Evolutionary conservation across 2,797 vertebrate genomes (phyloP), one percentile per base, ranked within the genome.

Genomic region (Girardinus metallicus): DNA sequence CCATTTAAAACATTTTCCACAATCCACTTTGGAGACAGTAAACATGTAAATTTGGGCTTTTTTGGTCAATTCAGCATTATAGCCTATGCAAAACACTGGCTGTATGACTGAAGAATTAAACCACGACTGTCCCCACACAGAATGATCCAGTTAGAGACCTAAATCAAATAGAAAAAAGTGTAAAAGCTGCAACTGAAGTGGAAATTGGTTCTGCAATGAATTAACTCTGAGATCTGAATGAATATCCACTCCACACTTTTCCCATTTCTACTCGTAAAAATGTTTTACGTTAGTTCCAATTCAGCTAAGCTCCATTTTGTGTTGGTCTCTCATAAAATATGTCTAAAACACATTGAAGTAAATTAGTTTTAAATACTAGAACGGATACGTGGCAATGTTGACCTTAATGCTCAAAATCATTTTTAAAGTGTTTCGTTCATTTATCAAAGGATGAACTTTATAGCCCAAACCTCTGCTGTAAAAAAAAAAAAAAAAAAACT

Each of bases 401-500:
- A 68, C 21, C 11, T n/a, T n/a, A 26, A 43, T 5, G 1, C n/a
- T 44, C 2, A 23, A 12, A 47, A 70, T 47, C 5, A 16, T 12
- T 3, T 26, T 2, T 10, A 64, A 53, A 49, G 23, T 31, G 36
- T 36, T 15, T 49, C 18, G 13, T 62, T 12, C 31, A n/a, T 72
- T 10, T 43, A 73, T 5, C 46, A 74, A 5, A 11, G 11, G 29
- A 44, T 77, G 46, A 73, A 74, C 11, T 60, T 39, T 34, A 12
- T 10, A 31, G 23, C 18, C 55, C 29, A 57, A 83, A 75, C 62
- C 6, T 66, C 39, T 49, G 43, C 43, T n/a, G 66, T 70, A 34
- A 10, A 64, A 36, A 60, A n/a, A 29, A 29, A 26, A 53, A 53
- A 66, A 85, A 85, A 57, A 46, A 46, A 46, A 15, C 6, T 72